These are phyloP conservation scores for Wiebesia pumilae DNA, from an alignment of 1,140 invertebrate species.

Conservation along the genomic window DNA sequence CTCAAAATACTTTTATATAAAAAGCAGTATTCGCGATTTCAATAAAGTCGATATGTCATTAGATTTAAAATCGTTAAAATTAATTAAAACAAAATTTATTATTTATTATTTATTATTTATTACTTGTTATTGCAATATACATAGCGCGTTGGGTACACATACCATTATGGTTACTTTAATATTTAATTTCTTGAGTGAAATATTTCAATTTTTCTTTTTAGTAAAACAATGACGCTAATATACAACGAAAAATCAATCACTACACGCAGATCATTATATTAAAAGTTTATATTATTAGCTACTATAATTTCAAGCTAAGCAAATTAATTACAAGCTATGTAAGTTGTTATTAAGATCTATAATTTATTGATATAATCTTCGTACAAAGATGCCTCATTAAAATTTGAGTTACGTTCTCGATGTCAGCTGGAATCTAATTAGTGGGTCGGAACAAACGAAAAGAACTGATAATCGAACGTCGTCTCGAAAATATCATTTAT, in stretches of 20 bases:
- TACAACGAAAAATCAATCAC: background rate
- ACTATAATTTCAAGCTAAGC: background rate
- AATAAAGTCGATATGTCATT: too few species aligned
- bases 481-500: background rate
- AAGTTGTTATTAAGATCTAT: conserved; percentile 12
- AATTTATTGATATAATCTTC: conserved; percentile 18
- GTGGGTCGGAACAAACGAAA: conserved; percentile 1
- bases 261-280: background rate
- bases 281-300: background rate
- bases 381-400: background rate
- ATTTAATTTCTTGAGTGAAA: background rate
- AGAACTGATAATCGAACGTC: background rate
- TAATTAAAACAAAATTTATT: too few species aligned
- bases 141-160: too few species aligned
- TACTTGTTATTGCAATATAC: too few species aligned
- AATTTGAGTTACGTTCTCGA: background rate
- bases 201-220: background rate
- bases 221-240: background rate
- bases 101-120: too few species aligned
- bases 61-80: too few species aligned
- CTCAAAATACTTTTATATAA: too few species aligned
- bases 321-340: background rate
- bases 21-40: too few species aligned
- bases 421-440: background rate
- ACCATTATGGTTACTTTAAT: too few species aligned